Percentiles rank a stretch among this genome's conserved stretches.
phyloP scores from a whole-genome alignment of 2,113 vertebrate species.

The Psettodes erumei region DNA sequence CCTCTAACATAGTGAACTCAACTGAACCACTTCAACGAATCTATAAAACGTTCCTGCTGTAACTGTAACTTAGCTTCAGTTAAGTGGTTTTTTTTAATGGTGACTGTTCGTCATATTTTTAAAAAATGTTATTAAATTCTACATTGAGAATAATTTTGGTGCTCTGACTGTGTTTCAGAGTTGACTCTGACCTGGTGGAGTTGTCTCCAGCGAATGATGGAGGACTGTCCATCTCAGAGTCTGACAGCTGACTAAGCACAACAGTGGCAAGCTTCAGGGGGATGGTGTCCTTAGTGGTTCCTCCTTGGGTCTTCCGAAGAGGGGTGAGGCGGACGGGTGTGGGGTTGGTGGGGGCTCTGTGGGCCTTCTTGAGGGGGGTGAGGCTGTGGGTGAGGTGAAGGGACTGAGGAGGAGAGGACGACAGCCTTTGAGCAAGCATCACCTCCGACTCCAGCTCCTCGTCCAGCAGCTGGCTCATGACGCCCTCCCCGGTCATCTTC shows the following conservation, averaged over 20 bases:
- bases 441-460: constrained; percentile 71
- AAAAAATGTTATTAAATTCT: too few species aligned
- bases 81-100: too few species aligned
- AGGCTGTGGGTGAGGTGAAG: constrained; percentile 43
- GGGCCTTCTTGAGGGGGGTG: constrained; percentile 44
- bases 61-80: too few species aligned
- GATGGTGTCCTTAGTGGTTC: not conserved
- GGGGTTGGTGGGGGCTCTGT: not conserved
- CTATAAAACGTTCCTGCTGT: too few species aligned
- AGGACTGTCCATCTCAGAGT: not conserved
- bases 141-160: too few species aligned
- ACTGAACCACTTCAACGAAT: too few species aligned
- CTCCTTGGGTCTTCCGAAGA: not conserved
- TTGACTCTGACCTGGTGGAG: constrained; percentile 63
- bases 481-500: constrained; percentile 60
- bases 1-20: too few species aligned
- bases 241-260: constrained; percentile 8
- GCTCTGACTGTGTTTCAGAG: not conserved
- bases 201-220: not conserved
- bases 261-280: constrained; percentile 16
- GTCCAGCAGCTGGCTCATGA: constrained; percentile 78
- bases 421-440: constrained; percentile 62
- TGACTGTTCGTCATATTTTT: too few species aligned
- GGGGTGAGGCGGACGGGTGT: constrained; percentile 61
- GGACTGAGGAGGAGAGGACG: constrained; percentile 76